Conservation (phyloP, 2,113 vertebrate species). For the Dipodomys merriami region DNA sequence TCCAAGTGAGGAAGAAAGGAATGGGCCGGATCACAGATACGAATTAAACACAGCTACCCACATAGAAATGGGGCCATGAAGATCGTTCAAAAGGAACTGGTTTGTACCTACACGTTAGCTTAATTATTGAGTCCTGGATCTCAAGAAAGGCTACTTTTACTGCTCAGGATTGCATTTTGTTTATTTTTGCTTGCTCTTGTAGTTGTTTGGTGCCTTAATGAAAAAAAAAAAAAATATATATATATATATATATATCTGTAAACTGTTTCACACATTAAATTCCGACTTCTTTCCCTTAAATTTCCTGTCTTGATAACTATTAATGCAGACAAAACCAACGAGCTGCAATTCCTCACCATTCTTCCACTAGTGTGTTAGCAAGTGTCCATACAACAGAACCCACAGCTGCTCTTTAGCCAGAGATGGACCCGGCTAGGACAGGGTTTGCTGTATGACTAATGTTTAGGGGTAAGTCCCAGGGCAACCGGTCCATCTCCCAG, state of each 20-base stretch:
- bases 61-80: rapidly evolving
- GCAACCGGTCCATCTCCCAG: neutral
- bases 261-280: neutral
- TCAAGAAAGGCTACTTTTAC: neutral
- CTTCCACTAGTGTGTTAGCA: neutral
- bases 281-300: neutral
- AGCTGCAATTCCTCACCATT: neutral
- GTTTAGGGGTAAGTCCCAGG: neutral
- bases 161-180: neutral
- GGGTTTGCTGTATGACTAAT: neutral
- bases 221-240: neutral
- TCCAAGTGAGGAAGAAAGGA: neutral
- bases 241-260: neutral
- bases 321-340: neutral
- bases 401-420: neutral
- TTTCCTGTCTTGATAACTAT: no score
- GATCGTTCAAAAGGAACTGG: neutral
- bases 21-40: neutral
- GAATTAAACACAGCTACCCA: neutral
- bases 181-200: neutral
- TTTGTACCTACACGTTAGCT: neutral
- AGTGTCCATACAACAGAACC: neutral
- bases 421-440: neutral
- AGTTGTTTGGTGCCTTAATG: neutral
- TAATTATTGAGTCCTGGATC: neutral